phyloP scores from a whole-genome alignment of 1,140 invertebrate species.

The Drosophila sucinea region DNA sequence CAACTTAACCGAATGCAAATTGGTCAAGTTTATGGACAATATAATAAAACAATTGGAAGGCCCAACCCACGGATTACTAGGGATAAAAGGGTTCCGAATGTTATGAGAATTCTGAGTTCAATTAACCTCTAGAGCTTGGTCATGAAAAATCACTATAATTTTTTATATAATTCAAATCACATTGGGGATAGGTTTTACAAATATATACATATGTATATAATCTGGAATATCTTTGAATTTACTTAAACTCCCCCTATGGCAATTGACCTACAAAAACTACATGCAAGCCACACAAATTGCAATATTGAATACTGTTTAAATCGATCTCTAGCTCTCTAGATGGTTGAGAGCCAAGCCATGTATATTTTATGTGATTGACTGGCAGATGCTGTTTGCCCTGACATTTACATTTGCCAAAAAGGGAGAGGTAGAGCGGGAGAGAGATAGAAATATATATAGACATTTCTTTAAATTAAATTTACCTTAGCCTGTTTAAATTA shows the following conservation, averaged over 20 bases:
- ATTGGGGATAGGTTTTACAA: not conserved
- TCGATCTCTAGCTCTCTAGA: not conserved
- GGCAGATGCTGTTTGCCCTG: constrained; percentile 6
- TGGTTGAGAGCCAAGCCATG: not conserved
- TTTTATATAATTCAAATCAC: not conserved
- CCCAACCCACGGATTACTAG: too few relatives aligned
- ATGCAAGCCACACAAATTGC: not conserved
- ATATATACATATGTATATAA: not conserved
- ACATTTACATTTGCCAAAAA: constrained; percentile 4
- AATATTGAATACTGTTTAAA: not conserved
- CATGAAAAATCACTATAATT: too few relatives aligned
- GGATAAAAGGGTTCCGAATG: too few relatives aligned
- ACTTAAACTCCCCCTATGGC: not conserved
- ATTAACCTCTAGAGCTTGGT: too few relatives aligned
- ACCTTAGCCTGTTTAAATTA: constrained; percentile 30
- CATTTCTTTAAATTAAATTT: constrained; percentile 40
- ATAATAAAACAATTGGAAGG: not conserved
- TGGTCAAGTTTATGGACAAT: not conserved
- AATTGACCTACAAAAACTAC: not conserved
- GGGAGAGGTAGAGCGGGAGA: not conserved
- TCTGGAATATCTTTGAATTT: not conserved
- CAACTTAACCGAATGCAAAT: not conserved
- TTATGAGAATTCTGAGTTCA: too few relatives aligned
- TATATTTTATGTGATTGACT: constrained; percentile 13
- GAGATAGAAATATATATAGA: not conserved